These are phyloP conservation scores for Drosophila koepferae DNA, from an alignment of 2,888 invertebrate species.

Conservation along the genomic window DNA sequence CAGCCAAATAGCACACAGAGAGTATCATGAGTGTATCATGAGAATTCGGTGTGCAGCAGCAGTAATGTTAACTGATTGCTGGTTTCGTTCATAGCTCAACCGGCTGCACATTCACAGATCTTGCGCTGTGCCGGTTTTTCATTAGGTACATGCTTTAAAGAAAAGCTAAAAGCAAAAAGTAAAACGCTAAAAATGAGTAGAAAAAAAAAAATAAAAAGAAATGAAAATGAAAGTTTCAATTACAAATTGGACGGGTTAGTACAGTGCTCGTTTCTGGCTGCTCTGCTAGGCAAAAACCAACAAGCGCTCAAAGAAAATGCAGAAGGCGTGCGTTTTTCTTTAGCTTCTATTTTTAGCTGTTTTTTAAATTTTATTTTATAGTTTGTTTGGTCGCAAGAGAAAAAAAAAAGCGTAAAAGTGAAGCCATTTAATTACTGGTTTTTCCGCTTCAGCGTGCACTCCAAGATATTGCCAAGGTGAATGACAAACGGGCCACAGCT, in stretches of 20 bases:
- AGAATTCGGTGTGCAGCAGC: not conserved
- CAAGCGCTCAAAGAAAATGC: conserved; percentile 20
- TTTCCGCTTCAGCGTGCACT: conserved; percentile 65
- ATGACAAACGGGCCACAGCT: conserved; percentile 49
- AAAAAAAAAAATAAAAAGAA: conserved; percentile 12
- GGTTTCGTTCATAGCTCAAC: not conserved
- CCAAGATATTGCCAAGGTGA: conserved; percentile 69
- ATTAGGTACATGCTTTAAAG: conserved; percentile 26
- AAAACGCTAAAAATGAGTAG: conserved; percentile 25
- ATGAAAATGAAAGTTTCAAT: conserved; percentile 77
- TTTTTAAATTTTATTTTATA: conserved; percentile 1
- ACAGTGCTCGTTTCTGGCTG: conserved; percentile 9
- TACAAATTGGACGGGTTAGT: conserved; percentile 63
- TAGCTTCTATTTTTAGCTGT: not conserved
- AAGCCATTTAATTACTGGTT: conserved; percentile 76
- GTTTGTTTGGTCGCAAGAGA: conserved; percentile 18
- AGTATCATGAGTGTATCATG: not conserved
- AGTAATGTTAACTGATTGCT: conserved; percentile 27
- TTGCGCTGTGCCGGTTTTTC: conserved; percentile 42
- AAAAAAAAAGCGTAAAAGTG: conserved; percentile 52
- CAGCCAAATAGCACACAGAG: conserved; percentile 5
- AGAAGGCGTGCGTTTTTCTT: conserved; percentile 30
- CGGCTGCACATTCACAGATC: conserved; percentile 34
- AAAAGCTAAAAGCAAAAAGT: conserved; percentile 14
- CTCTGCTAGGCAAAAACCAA: conserved; percentile 5